A percentile compares a stretch with the other conserved stretches of the same genome.
These are phyloP conservation scores for Aegithalos caudatus DNA, from an alignment of 2,113 vertebrate genomes.

Conservation along the genomic window DNA sequence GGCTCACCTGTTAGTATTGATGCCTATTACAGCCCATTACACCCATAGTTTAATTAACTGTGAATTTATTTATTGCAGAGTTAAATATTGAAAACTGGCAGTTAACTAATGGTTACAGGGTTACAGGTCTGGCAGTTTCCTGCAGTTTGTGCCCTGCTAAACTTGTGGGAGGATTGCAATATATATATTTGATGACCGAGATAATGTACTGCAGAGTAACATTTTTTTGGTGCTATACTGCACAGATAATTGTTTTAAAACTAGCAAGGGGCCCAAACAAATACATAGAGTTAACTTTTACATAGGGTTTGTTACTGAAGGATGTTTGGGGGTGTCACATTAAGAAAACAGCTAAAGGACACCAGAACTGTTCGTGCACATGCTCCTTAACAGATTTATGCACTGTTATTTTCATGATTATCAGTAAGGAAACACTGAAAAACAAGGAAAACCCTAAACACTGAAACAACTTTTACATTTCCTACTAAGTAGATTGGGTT, in stretches of 20 bases:
- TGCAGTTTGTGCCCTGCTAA: background rate
- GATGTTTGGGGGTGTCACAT: background rate
- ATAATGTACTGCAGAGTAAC: background rate
- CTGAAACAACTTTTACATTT: background rate
- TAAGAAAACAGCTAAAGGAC: background rate
- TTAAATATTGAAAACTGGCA: background rate
- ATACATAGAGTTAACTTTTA: background rate
- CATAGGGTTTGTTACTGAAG: background rate
- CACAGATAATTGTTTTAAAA: background rate
- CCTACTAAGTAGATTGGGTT: background rate
- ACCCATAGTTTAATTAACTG: background rate
- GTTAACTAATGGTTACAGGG: background rate
- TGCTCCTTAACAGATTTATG: background rate
- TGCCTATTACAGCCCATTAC: background rate
- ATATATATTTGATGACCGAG: background rate
- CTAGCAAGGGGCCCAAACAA: background rate
- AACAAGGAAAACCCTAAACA: background rate
- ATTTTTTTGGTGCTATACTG: background rate
- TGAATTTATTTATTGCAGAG: background rate
- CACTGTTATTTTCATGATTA: background rate
- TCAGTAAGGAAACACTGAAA: background rate
- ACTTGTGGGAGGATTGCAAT: background rate
- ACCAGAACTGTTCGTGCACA: accelerated
- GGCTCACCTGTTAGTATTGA: background rate
- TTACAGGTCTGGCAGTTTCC: background rate